Conservation (phyloP, 2,797 vertebrate species). For the Chelmon rostratus region DNA sequence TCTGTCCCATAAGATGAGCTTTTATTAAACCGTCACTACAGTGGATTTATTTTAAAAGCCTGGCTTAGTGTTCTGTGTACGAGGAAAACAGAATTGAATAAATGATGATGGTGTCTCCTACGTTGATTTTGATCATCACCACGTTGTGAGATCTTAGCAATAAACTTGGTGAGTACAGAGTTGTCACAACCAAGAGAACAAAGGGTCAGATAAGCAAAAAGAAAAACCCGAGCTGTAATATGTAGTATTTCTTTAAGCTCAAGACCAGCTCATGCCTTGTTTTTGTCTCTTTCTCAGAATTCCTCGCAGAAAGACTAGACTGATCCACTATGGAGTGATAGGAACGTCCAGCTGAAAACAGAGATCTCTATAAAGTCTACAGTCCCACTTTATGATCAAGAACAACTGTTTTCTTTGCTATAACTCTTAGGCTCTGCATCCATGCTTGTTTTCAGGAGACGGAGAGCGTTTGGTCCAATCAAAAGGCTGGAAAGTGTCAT, state of each 20-base stretch:
- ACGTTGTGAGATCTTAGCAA: neutral
- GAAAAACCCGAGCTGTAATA: neutral
- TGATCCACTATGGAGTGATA: neutral
- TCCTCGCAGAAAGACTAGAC: neutral
- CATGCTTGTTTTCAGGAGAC: neutral
- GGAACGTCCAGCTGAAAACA: neutral
- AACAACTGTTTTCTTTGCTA: neutral
- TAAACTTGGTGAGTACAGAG: too few species aligned
- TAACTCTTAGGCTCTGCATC: neutral
- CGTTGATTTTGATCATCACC: neutral
- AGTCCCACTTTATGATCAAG: neutral
- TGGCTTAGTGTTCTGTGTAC: neutral
- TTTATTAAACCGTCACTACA: neutral
- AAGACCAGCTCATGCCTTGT: neutral
- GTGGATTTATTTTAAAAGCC: neutral
- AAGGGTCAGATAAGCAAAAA: neutral
- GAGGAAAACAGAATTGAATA: neutral
- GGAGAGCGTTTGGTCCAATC: neutral
- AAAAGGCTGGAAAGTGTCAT: neutral
- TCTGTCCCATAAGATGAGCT: neutral
- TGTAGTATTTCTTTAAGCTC: neutral
- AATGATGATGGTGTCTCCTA: neutral
- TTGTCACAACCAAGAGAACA: too few species aligned
- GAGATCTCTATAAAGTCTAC: neutral
- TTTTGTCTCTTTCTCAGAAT: neutral